Base-by-base conservation (phyloP, 2,888 invertebrate species). In the Eristalis arbustorum region DNA sequence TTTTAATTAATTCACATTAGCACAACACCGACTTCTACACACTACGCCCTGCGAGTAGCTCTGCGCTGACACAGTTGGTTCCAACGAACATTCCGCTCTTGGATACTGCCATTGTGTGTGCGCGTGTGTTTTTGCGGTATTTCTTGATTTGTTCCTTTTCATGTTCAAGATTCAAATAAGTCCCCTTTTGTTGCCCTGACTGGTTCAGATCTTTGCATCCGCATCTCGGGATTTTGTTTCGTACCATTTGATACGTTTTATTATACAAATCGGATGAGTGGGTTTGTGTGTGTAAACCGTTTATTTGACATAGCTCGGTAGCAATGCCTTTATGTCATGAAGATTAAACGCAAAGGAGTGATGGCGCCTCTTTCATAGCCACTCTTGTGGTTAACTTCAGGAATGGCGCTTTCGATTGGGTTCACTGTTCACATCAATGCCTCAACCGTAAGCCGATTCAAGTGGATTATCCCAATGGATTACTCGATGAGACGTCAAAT, bases 1-100 rank as follows among this genome's bases (percentile, higher is more conserved):
- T 42, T 78, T 78, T 64, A 71, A 66, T 78, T 64, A 64, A 66
- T 72, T 71, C 78, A 59, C 40, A 78, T 71, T 59, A 64, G 18
- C 40, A 64, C 40, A 59, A 66, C 37, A 71, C 64, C 40, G 13
- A 6, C 42, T 18, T 14, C 25, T 37, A 13, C 56, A 18, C 25
- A 14, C 25, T 18, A 25, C 68, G 34, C 31, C 57, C 57, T 49
- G 14, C 63, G 40, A 64, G 64, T 1, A 18, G 64, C 18, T 18
- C 18, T 18, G 49, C n/a, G n/a, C 8, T 18, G 18, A 31, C 22
- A 6, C 34, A 18, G 56, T 57, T 28, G 77, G 25, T n/a, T 31
- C 31, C 14, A 14, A 18, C 14, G 42, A 23, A 49, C 40, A 72
- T 31, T 6, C 42, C 34, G 6, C 0, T 23, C 62, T 63, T 73